phyloP scores from a whole-genome alignment of 1,140 invertebrate genomes.

The Argopecten irradians region DNA sequence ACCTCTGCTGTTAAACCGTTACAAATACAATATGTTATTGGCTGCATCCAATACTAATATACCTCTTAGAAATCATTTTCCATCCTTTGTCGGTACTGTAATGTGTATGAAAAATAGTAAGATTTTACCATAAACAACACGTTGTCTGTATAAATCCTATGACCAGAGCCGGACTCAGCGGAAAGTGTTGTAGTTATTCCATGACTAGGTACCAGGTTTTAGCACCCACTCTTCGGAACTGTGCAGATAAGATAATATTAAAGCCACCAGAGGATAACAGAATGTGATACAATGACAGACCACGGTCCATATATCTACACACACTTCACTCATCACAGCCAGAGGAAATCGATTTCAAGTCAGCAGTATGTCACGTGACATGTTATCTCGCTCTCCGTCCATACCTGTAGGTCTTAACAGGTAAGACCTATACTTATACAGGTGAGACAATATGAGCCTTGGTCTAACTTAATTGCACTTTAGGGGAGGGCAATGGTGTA shows the following conservation, averaged over 20 bases:
- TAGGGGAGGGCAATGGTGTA: neutral
- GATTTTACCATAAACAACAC: no score
- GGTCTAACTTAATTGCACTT: neutral
- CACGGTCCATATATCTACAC: neutral
- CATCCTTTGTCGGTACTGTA: no score
- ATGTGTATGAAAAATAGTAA: no score
- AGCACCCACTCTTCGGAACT: neutral
- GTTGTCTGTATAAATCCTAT: neutral
- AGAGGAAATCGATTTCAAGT: conserved; percentile 7
- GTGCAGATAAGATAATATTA: neutral
- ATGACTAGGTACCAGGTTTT: neutral
- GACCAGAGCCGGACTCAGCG: neutral
- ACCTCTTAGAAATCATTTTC: neutral
- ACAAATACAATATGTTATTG: neutral
- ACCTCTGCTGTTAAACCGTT: neutral
- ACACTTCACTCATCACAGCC: neutral
- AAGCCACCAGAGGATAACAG: neutral
- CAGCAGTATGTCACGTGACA: neutral
- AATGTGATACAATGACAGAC: neutral
- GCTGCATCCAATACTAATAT: neutral
- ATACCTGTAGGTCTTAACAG: neutral
- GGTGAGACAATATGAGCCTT: neutral
- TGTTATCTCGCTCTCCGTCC: neutral
- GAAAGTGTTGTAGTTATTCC: neutral
- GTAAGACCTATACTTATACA: neutral